Base-by-base conservation (phyloP, 2,888 invertebrate genomes). In the Meiosimyza platycephala region DNA sequence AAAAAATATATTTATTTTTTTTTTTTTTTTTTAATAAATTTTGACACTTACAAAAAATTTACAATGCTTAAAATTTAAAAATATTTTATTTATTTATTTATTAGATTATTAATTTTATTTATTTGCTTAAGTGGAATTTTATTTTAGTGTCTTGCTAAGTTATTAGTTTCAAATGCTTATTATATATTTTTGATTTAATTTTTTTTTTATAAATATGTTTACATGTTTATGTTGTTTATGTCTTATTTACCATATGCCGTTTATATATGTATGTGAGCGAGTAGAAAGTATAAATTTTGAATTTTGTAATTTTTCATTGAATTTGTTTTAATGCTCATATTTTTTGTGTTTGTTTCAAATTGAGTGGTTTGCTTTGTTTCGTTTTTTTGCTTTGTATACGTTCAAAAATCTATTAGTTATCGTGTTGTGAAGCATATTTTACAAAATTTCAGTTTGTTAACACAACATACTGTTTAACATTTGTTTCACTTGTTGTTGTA, bases 391-490 rank as follows among this genome's bases (percentile, higher is more conserved):
- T 40, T 40, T n/a, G 40, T 40, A 40, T 40, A 40, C 1, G 1
- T 40, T 40, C 40, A 40, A 40, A 40, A 40, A 1, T 40, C 40
- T 40, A 40, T 2, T 40, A 40, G 40, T 40, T 9, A 40, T 40
- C 51, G 51, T 51, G 18, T 51, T 60, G 9, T 9, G 33, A 28
- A 60, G 22, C 28, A 16, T 28, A 40, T 62, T 40, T 64, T 64
- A 51, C 12, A 64, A 50, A 64, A 50, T 51, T 50, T 51, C 51
- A 64, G 64, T 64, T 48, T 64, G 40, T 64, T n/a, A 59, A 12
- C 59, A 18, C 59, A 68, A 47, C 59, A 57, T 57, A 18, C 67
- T 59, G 54, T 22, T 57, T 15, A 9, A 57, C 57, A 67, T 67
- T 57, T 57, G 67, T 57, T 57, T 40, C n/a, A n/a, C n/a, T 48